Evolutionary conservation across 2,113 vertebrate genomes (phyloP).

Genomic region (Arothron firmamentum): DNA sequence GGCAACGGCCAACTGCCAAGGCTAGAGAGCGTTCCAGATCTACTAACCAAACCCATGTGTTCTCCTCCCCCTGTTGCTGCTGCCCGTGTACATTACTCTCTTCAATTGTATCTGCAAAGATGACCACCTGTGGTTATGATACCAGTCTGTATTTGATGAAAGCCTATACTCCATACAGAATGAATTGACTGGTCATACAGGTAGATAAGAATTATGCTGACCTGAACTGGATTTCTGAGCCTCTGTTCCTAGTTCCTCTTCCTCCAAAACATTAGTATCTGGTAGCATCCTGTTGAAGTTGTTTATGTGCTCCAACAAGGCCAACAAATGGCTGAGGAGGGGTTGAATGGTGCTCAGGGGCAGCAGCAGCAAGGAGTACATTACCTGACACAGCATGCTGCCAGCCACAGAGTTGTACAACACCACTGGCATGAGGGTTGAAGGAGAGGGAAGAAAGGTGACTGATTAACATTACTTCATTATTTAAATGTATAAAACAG

Average conservation of each 20-base stretch:
- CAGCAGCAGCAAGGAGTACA: slow-evolving; percentile 79
- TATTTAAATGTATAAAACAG: not conserved
- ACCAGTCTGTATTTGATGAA: not conserved
- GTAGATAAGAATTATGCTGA: slow-evolving; percentile 14
- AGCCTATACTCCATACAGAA: too few species aligned
- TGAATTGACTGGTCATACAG: not conserved
- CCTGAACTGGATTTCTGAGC: slow-evolving; percentile 55
- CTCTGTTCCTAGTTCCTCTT: slow-evolving; percentile 64
- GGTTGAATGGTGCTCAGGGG: slow-evolving; percentile 72
- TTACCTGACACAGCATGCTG: slow-evolving; percentile 77
- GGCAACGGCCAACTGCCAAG: slow-evolving; percentile 75
- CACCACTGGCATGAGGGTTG: slow-evolving; percentile 62
- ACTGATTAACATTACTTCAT: slow-evolving; percentile 6
- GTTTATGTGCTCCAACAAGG: slow-evolving; percentile 75
- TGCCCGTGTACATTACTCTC: slow-evolving; percentile 26
- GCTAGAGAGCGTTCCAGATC: slow-evolving; percentile 78
- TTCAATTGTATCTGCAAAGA: slow-evolving; percentile 61
- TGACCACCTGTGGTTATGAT: not conserved
- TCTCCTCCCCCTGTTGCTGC: slow-evolving; percentile 49
- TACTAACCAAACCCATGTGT: slow-evolving; percentile 76
- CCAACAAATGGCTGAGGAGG: slow-evolving; percentile 73
- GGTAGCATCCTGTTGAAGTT: slow-evolving; percentile 75
- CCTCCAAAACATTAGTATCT: slow-evolving; percentile 68
- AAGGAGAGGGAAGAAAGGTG: slow-evolving; percentile 2
- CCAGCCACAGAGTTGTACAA: slow-evolving; percentile 77